Percentiles rank a stretch among this genome's conserved stretches.
Evolutionary conservation across 2,113 vertebrate genomes (phyloP).

Genomic region (Copsychus sechellarum): DNA sequence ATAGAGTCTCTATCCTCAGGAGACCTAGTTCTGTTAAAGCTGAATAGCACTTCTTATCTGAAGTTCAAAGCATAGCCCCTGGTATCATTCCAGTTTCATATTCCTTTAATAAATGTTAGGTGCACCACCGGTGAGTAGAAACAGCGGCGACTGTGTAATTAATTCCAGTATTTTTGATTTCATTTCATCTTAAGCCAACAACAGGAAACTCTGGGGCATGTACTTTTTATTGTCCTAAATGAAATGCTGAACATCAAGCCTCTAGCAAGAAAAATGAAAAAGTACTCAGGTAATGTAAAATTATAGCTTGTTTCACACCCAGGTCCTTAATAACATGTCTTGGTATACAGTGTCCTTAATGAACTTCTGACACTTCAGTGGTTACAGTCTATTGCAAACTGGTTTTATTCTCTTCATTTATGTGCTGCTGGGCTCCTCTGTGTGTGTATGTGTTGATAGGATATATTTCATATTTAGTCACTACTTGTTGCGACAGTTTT

Average conservation of each 20-base stretch:
- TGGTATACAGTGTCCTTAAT: neutral
- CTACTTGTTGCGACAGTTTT: neutral
- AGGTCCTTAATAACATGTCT: neutral
- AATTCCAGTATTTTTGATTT: constrained; percentile 50
- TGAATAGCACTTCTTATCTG: neutral
- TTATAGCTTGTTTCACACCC: neutral
- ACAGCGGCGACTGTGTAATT: neutral
- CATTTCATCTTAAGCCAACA: constrained; percentile 54
- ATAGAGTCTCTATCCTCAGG: neutral
- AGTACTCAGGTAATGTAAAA: neutral
- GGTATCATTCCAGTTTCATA: neutral
- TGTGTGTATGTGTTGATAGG: neutral
- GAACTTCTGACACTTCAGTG: neutral
- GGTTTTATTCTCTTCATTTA: neutral
- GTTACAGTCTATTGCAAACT: neutral
- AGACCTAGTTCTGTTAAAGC: constrained; percentile 7
- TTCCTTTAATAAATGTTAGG: neutral
- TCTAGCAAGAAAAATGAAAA: constrained; percentile 11
- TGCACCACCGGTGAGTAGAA: neutral
- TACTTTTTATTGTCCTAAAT: constrained; percentile 4
- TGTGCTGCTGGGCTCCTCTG: neutral
- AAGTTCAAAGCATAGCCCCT: constrained; percentile 45
- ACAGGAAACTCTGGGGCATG: neutral
- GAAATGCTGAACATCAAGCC: constrained; percentile 16
- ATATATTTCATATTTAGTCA: neutral